These are phyloP conservation scores for Acridotheres tristis DNA, from an alignment of 2,797 vertebrate species.

Conservation along the genomic window DNA sequence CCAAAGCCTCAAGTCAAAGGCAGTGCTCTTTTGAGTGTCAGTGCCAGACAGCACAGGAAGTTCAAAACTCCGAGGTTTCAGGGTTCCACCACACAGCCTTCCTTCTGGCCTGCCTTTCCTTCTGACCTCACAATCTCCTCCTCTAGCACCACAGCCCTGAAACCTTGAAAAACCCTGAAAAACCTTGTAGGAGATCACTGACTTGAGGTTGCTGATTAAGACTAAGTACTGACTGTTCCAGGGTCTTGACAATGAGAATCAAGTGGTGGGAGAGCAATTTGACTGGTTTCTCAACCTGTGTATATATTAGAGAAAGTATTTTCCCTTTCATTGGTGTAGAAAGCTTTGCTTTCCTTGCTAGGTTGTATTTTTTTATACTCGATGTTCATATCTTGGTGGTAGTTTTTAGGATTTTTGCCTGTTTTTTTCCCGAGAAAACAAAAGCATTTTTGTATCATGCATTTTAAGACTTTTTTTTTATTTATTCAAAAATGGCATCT, in stretches of 20 bases:
- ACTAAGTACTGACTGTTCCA: not conserved
- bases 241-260: not conserved
- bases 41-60: no score
- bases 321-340: not conserved
- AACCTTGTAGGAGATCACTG: not conserved
- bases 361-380: not conserved
- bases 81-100: no score
- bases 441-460: not conserved
- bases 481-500: not conserved
- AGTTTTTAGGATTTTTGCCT: not conserved
- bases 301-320: not conserved
- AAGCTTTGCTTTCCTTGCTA: not conserved
- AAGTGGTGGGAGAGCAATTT: not conserved
- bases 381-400: not conserved
- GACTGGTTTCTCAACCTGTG: not conserved
- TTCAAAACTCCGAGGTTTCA: no score
- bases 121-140: not conserved
- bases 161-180: not conserved
- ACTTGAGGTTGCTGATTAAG: not conserved
- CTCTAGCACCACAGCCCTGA: not conserved
- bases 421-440: not conserved
- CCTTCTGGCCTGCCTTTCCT: not conserved
- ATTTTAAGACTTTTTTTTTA: not conserved
- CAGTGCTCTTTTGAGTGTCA: no score
- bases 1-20: no score